Base-by-base conservation (phyloP, 2,888 invertebrate genomes). In the Lepetodrilus schrolli region DNA sequence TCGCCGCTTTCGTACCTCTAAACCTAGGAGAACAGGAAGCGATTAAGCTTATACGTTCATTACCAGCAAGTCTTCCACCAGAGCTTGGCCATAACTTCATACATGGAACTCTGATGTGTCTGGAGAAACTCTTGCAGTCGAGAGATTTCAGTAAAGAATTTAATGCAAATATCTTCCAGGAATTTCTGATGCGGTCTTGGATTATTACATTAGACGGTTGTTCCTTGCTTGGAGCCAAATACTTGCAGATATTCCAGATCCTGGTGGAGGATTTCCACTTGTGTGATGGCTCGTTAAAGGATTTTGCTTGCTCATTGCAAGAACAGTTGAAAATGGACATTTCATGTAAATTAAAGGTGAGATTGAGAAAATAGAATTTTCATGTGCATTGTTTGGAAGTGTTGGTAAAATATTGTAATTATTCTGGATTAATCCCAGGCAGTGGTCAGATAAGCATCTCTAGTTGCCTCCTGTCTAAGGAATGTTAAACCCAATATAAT, bases 1-100 rank as follows among this genome's bases (percentile, higher is more conserved):
- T 83, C 23, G 84, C 83, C 47, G 82, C 84, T 26, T 81, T 88
- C 73, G 81, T 86, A 47, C 77, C 82, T 13, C 70, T 77, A 36
- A 74, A 80, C 21, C 72, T 75, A 21, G 74, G 80, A 58, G 71
- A 74, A 17, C 43, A 72, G 23, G 75, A 73, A 13, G 50, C 81
- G 70, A 66, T 37, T 21, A 69, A 78, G 2, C 68, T 81, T 23
- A 50, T 83, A n/a, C n/a, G n/a, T n/a, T n/a, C n/a, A n/a, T n/a
- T n/a, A n/a, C n/a, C n/a, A n/a, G 26, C 7, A 1, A n/a, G 49
- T 13, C 48, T 78, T 0, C 66, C 37, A 20, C 13, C 38, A 8
- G 66, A 69, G 2, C 7, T 13, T 0, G 48, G 13, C 5, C 70
- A 75, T 37, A 86, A 86, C 74, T 50, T 50, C 10, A 66, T 83